phyloP scores from a whole-genome alignment of 2,113 vertebrate genomes.

The Montifringilla adamsi region DNA sequence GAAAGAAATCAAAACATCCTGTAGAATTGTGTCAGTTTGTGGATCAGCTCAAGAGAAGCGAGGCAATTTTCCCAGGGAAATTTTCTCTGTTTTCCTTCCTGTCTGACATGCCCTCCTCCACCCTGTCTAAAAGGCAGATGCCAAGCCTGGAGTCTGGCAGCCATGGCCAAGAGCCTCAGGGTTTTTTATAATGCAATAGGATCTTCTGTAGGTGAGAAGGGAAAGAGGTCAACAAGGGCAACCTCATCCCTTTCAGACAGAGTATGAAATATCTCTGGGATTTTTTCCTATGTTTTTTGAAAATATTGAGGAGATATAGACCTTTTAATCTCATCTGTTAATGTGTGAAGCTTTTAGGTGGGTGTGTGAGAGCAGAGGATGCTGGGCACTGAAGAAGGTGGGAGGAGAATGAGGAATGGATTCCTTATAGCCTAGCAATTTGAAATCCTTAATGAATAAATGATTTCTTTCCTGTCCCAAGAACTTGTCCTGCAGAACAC shows the following conservation, averaged over 20 bases:
- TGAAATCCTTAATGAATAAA: neutral
- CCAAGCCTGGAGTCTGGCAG: neutral
- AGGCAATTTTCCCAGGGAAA: neutral
- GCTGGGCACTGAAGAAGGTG: neutral
- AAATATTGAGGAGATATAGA: neutral
- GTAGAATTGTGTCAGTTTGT: neutral
- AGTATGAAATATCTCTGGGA: neutral
- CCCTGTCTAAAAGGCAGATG: neutral
- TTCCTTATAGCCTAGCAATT: neutral
- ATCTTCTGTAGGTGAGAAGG: neutral
- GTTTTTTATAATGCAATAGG: neutral
- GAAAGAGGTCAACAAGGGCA: neutral
- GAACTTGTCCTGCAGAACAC: neutral
- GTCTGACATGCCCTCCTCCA: neutral
- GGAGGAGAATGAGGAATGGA: neutral
- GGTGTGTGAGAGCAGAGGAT: neutral
- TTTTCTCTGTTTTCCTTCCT: neutral
- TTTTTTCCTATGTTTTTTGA: neutral
- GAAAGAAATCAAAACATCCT: constrained; percentile 12
- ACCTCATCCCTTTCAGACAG: neutral
- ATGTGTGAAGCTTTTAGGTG: neutral
- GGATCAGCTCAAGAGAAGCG: neutral
- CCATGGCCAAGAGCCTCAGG: neutral
- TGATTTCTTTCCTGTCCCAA: neutral
- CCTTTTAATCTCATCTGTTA: neutral